Evolutionary conservation across 2,113 vertebrate genomes (phyloP).

Genomic region (Charina bottae): DNA sequence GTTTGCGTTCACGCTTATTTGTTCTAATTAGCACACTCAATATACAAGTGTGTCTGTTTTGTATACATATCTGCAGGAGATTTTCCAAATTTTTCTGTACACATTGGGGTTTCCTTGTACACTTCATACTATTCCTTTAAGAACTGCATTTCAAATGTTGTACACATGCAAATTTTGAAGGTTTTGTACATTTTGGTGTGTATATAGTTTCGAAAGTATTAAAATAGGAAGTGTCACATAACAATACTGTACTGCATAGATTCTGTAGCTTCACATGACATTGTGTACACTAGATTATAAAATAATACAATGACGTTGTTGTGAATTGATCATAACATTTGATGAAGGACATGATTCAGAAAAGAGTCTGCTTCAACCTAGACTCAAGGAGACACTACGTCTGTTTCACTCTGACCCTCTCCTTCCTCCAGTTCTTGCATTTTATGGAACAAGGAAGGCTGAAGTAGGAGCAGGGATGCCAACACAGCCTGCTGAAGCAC

Average conservation of each 20-base stretch:
- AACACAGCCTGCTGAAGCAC: background rate
- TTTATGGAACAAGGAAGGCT: background rate
- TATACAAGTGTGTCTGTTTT: background rate
- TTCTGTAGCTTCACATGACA: background rate
- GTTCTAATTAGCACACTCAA: background rate
- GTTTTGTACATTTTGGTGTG: background rate
- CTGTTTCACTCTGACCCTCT: background rate
- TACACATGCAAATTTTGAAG: background rate
- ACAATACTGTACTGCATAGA: background rate
- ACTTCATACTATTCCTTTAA: background rate
- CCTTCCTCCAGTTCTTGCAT: background rate
- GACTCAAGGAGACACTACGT: background rate
- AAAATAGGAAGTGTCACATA: background rate
- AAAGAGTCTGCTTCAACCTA: no score
- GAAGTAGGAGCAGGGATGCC: background rate
- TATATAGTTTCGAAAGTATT: background rate
- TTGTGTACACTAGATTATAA: background rate
- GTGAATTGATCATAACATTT: background rate
- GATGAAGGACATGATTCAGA: background rate
- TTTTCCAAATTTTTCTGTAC: background rate
- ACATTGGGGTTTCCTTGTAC: background rate
- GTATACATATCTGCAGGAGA: background rate
- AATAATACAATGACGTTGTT: background rate
- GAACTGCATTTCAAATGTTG: background rate
- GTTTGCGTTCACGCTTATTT: background rate